Base-by-base conservation (phyloP, 2,888 invertebrate species). In the Julus scandinavius region DNA sequence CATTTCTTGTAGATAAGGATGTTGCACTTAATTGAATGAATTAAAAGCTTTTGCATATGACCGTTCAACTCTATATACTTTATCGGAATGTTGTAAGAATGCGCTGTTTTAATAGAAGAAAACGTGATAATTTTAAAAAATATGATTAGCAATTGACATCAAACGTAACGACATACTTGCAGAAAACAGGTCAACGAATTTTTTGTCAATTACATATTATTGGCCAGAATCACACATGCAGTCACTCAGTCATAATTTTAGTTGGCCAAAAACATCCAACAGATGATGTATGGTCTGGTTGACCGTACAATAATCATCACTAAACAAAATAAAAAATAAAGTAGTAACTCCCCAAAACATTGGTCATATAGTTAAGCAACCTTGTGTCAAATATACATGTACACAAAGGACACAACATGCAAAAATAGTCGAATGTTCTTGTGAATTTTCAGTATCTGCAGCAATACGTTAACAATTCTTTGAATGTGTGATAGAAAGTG, bases 21-120 rank as follows among this genome's bases (percentile, higher is more conserved):
- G 80, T 80, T 80, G 80, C 80, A 38, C 80, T 80, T 80, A 80
- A 80, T 80, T 80, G 80, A 80, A 80, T 80, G 80, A 80, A 38
- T 80, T 80, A 80, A 80, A 80, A 11, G 80, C 80, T 20, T 72
- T 54, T n/a, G 29, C 29, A 11, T 29, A 29, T n/a, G n/a, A 20
- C 4, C n/a, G 20, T 72, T 72, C 72, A 20, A 20, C n/a, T 72
- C n/a, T 72, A 11, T 11, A 72, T 9, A 3, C 54, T 72, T 20
- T 29, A 7, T 72, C 72, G 29, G 5, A 45, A 45, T 7, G 20
- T 80, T 20, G 80, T 29, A 29, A 38, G 11, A 80, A 20, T 20
- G 15, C 80, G 2, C 3, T 11, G 13, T 20, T 80, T 63, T 38
- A 38, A 38, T 80, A 80, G 80, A 9, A 38, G 38, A 2, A 29